Conservation (phyloP, 2,113 vertebrate genomes). For the Chascanopsetta lugubris region DNA sequence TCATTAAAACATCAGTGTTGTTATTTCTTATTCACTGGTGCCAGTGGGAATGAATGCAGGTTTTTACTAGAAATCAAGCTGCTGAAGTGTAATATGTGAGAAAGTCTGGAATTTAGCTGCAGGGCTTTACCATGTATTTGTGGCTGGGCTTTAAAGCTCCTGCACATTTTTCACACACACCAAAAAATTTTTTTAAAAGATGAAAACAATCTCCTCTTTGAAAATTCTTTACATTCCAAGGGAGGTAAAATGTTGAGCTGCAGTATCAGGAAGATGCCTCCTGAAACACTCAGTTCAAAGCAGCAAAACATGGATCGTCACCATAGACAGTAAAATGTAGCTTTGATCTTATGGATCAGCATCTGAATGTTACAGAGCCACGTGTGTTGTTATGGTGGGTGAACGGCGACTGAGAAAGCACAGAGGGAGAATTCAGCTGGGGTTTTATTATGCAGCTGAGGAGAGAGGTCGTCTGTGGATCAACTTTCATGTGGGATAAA, state of each 20-base stretch:
- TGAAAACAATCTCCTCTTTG: slow-evolving; percentile 14
- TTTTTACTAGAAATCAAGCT: too few relatives aligned
- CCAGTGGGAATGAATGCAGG: too few relatives aligned
- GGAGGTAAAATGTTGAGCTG: background rate
- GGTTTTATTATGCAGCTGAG: slow-evolving; percentile 38
- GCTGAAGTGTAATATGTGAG: background rate
- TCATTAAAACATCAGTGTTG: too few relatives aligned
- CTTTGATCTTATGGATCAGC: slow-evolving; percentile 2
- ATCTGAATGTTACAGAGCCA: slow-evolving; percentile 25
- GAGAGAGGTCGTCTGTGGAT: slow-evolving; percentile 29
- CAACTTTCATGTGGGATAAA: slow-evolving; percentile 54
- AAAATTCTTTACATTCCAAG: slow-evolving; percentile 38
- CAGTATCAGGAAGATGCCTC: too few relatives aligned
- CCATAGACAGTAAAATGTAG: background rate
- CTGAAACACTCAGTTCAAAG: too few relatives aligned
- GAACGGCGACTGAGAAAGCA: slow-evolving; percentile 25
- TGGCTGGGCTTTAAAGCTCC: slow-evolving; percentile 1
- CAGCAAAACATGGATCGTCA: too few relatives aligned
- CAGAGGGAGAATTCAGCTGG: slow-evolving; percentile 12
- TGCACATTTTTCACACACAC: background rate
- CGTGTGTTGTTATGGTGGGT: background rate
- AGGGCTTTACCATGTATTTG: background rate
- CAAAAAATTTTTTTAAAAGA: background rate
- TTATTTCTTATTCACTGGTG: too few relatives aligned
- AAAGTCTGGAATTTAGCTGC: background rate